Evolutionary conservation across 2,888 invertebrate species (phyloP).

Genomic region (Mythimna albipuncta): DNA sequence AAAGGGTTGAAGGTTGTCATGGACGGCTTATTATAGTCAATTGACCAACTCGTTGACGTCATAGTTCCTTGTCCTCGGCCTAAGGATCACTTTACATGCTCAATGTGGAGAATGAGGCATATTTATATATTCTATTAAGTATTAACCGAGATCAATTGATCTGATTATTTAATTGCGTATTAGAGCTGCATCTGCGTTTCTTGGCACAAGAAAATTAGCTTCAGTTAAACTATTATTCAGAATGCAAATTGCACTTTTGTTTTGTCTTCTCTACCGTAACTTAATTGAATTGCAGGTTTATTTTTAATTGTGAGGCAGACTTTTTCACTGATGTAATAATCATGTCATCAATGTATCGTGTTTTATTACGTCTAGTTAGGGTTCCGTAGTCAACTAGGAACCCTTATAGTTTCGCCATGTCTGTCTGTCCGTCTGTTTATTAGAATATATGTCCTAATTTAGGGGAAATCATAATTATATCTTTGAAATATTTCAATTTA

Average conservation of each 20-base stretch:
- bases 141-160: slow-evolving; percentile 52
- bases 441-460: not conserved
- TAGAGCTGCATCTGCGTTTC: slow-evolving; percentile 22
- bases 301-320: not conserved
- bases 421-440: too few relatives aligned
- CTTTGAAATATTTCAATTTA: not conserved
- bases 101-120: slow-evolving; percentile 26
- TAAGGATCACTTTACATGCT: slow-evolving; percentile 51
- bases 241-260: not conserved
- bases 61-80: slow-evolving; percentile 56
- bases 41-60: slow-evolving; percentile 52
- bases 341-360: not conserved
- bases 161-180: slow-evolving; percentile 24
- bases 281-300: not conserved
- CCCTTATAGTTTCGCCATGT: too few relatives aligned
- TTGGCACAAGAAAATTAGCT: not conserved
- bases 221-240: not conserved
- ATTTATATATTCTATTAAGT: slow-evolving; percentile 3
- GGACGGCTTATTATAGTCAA: slow-evolving; percentile 33
- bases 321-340: slow-evolving; percentile 1
- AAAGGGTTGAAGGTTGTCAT: slow-evolving; percentile 19
- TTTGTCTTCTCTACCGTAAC: not conserved
- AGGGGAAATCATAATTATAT: not conserved
- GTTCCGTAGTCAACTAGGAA: too few relatives aligned
- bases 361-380: too few relatives aligned